Evolutionary conservation across 1,140 invertebrate genomes (phyloP).

Genomic region (Hermetia illucens): DNA sequence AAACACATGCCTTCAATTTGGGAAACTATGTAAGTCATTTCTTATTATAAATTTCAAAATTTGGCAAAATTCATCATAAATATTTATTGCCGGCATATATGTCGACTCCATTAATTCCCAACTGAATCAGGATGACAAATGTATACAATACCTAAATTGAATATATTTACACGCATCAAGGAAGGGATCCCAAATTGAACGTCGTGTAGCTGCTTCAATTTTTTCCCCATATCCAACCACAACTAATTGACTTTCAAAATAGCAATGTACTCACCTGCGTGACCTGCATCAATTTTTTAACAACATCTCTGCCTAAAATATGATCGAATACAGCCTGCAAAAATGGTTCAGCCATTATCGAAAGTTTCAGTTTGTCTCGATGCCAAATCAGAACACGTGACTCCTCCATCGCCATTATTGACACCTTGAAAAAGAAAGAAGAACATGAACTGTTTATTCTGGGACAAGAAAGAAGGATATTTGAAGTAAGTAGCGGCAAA

Average conservation of each 20-base stretch:
- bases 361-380: slow-evolving; percentile 67
- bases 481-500: slow-evolving; percentile 1
- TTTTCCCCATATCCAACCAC: neutral
- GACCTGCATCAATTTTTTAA: slow-evolving; percentile 81
- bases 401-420: slow-evolving; percentile 78
- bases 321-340: slow-evolving; percentile 75
- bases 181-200: too few relatives aligned
- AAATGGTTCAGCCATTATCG: slow-evolving; percentile 71
- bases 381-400: slow-evolving; percentile 76
- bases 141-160: too few relatives aligned
- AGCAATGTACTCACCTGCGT: slow-evolving; percentile 19
- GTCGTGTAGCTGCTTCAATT: neutral
- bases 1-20: too few relatives aligned
- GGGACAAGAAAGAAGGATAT: neutral
- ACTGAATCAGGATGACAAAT: too few relatives aligned
- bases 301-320: slow-evolving; percentile 75
- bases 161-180: too few relatives aligned
- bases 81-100: too few relatives aligned
- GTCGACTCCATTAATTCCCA: too few relatives aligned
- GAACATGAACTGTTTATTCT: too few relatives aligned
- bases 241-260: neutral
- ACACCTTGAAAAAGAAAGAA: slow-evolving; percentile 57
- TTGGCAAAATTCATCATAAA: too few relatives aligned
- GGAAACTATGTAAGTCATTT: too few relatives aligned
- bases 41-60: too few relatives aligned